Evolutionary conservation across 2,113 vertebrate genomes (phyloP), one percentile per base, ranked within the genome.

Genomic region (Brachypteracias leptosomus): DNA sequence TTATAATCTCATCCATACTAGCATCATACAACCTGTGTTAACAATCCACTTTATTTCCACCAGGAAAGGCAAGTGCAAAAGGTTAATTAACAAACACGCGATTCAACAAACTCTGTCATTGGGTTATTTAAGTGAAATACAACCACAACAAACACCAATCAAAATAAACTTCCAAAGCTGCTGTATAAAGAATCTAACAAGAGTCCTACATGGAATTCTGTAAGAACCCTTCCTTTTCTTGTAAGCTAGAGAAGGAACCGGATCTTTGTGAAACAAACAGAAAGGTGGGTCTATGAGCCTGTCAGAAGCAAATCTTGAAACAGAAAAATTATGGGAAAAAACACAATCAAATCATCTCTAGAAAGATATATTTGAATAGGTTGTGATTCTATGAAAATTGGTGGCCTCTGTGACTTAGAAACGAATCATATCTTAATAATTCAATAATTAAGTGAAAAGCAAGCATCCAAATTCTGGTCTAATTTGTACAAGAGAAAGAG

Each of bases 361-460:
- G 58, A 44, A 26, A 83, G 49, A 21, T 8, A 25, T 4, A 38
- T 24, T 49, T 55, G 19, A 78, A 65, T 5, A 79, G 22, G 54
- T 58, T 80, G 29, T n/a, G 59, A 67, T 78, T 70, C 65, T 36
- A 31, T n/a, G 65, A 86, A 89, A 83, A 89, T 13, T n/a, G 36
- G 90, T 61, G 63, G 76, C 51, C 35, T 73, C 73, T 51, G 52
- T 85, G 89, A 95, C 71, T 73, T 77, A 49, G 58, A 89, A 93
- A 92, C 35, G 77, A 93, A 96, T 59, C 46, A 92, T 84, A 86
- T 59, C 40, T 62, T 59, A 89, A 94, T 59, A 82, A 96, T 52
- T 59, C 66, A 81, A 22, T 59, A 94, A 54, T 44, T 57, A 75
- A 11, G 22, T 78, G 92, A 95, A 85, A 75, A 95, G 63, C 12